These are phyloP conservation scores for Griposia aprilina DNA, from an alignment of 2,888 invertebrate species.

Conservation along the genomic window DNA sequence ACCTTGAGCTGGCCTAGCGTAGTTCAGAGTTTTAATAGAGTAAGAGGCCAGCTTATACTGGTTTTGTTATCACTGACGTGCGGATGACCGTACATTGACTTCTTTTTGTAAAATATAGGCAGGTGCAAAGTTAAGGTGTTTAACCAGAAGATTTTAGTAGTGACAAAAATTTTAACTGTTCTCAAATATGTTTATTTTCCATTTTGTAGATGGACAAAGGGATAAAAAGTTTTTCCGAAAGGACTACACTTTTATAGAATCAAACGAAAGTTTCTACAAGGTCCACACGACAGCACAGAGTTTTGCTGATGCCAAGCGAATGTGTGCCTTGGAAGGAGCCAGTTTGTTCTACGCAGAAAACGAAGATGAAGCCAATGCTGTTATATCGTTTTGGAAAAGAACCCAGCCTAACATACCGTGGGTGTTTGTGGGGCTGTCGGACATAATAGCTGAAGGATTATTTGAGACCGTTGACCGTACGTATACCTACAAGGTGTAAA, in stretches of 20 bases:
- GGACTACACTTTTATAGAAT: slow-evolving; percentile 23
- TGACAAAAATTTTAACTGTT: no score
- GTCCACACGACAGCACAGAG: neutral
- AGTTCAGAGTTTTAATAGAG: no score
- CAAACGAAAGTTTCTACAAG: slow-evolving; percentile 18
- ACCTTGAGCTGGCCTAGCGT: no score
- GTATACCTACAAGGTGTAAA: neutral
- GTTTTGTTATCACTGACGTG: no score
- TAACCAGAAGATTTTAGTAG: no score
- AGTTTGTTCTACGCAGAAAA: slow-evolving; percentile 12
- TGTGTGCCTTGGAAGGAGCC: slow-evolving; percentile 31
- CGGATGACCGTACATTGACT: no score
- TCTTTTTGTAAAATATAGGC: no score
- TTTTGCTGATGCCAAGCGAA: slow-evolving; percentile 14
- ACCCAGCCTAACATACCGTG: neutral
- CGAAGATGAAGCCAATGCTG: slow-evolving; percentile 13
- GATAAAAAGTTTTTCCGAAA: slow-evolving; percentile 9
- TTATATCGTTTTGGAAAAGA: neutral
- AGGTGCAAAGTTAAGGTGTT: no score
- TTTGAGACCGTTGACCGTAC: slow-evolving; percentile 16
- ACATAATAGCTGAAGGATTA: slow-evolving; percentile 2
- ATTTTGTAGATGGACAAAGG: slow-evolving; percentile 19
- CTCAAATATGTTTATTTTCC: no score
- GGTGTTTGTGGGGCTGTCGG: slow-evolving; percentile 9
- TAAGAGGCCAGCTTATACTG: no score